Evolutionary conservation across 2,113 vertebrate genomes (phyloP).

Genomic region (Polypterus bichir): DNA sequence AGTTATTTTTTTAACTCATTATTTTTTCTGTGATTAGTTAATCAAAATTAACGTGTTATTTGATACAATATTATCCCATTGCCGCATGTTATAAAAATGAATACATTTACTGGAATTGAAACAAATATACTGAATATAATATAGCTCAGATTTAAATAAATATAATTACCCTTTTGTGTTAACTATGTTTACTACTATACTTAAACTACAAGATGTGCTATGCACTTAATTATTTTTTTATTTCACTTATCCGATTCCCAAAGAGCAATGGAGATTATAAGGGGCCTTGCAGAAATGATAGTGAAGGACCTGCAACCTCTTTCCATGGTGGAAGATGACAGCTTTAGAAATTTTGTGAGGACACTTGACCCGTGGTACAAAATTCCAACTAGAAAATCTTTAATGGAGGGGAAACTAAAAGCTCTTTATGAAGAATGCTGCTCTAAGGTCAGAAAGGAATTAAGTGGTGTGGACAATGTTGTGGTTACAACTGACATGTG

Average conservation of each 20-base stretch:
- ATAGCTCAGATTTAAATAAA: background rate
- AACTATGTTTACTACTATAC: constrained; percentile 8
- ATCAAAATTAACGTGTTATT: too few species aligned
- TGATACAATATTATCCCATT: background rate
- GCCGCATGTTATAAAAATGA: background rate
- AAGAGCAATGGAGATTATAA: constrained; percentile 20
- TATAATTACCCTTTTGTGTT: constrained; percentile 8
- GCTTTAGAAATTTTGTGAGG: constrained; percentile 15
- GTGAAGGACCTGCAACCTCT: constrained; percentile 17
- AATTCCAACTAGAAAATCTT: constrained; percentile 17
- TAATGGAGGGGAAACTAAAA: constrained; percentile 14
- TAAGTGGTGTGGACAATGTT: constrained; percentile 10
- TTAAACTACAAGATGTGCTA: constrained; percentile 10
- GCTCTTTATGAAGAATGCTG: constrained; percentile 16
- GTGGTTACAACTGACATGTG: constrained; percentile 13
- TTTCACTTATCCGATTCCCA: constrained; percentile 17
- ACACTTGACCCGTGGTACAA: constrained; percentile 14
- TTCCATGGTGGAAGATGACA: constrained; percentile 2
- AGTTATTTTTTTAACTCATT: too few species aligned
- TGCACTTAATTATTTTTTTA: constrained; percentile 7
- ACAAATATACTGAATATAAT: too few species aligned
- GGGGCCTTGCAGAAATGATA: constrained; percentile 18
- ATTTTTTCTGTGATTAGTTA: too few species aligned
- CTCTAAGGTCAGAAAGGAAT: constrained; percentile 15
- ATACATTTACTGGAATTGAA: too few species aligned